A percentile compares a stretch with the other conserved stretches of the same genome.
Conservation (phyloP, 2,113 vertebrate species). For the Numenius arquata region DNA sequence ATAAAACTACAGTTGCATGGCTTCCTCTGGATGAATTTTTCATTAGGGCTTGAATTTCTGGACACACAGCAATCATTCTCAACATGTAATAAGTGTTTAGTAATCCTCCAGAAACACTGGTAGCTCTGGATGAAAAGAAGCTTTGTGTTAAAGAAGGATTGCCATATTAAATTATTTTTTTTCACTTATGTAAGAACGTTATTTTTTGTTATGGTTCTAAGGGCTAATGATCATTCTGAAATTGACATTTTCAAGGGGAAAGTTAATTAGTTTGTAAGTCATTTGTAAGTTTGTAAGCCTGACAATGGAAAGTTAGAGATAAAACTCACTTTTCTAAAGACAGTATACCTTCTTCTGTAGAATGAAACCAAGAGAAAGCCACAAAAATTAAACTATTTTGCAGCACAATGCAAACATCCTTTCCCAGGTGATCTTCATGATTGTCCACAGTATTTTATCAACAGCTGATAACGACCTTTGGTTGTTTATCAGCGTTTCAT, state of each 20-base stretch:
- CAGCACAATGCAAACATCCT: not conserved
- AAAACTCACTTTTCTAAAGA: not conserved
- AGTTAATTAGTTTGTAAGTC: conserved; percentile 18
- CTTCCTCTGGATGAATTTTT: not conserved
- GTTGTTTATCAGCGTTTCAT: not conserved
- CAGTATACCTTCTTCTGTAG: not conserved
- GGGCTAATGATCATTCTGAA: not conserved
- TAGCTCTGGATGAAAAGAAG: conserved; percentile 1
- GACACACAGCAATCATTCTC: not conserved
- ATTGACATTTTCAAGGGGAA: not conserved
- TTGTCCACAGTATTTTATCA: not conserved
- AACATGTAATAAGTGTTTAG: not conserved
- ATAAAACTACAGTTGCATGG: not conserved
- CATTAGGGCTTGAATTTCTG: conserved; percentile 4
- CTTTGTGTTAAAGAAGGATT: not conserved
- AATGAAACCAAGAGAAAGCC: not conserved
- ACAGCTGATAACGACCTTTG: not conserved
- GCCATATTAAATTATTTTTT: not conserved
- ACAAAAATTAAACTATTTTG: not conserved
- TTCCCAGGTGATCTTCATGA: not conserved
- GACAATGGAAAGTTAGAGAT: not conserved
- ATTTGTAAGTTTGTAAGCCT: no score
- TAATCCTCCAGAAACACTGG: not conserved
- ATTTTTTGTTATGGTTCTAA: not conserved
- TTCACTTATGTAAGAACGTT: not conserved